Evolutionary conservation across 2,797 vertebrate species (phyloP), one percentile per base, ranked within the genome.

Genomic region (Myotis vivesi): DNA sequence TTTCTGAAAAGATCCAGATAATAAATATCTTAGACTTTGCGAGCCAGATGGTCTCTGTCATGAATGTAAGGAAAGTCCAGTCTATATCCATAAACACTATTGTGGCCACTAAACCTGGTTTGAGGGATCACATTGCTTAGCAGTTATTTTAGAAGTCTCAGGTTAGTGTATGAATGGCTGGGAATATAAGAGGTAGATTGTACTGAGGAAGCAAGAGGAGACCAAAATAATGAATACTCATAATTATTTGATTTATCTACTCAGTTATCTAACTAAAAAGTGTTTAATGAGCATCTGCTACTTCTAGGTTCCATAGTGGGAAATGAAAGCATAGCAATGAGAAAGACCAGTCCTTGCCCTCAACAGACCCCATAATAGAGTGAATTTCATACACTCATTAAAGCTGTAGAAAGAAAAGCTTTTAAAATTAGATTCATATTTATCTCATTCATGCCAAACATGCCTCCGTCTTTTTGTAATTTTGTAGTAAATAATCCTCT

Each of bases 401-500:
- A 92, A 92, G 9, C 33, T 92, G 19, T 89, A 53, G 69, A 66
- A 91, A 94, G 69, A 75, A 93, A 62, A 89, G 44, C 38, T n/a
- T 73, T 44, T 55, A 23, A 82, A 89, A 22, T 64, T 87, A 53
- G 25, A 41, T 95, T 71, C 59, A 10, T 36, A 51, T 83, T 55
- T 91, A 41, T 83, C 30, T 93, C n/a, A 33, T 36, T 23, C 19
- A 28, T 71, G 64, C 59, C 41, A 23, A 11, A 72, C 77, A 44
- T 25, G 10, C 13, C 23, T 83, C 13, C 10, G 28, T 64, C 38
- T 87, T 89, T 30, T 64, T 44, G 5, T 64, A 69, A 80, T 69
- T 41, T 12, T 77, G 13, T 66, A 66, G 53, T 22, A 57, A 94
- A 57, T 3, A 75, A 17, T 49, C 8, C 5, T 55, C 44, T 33